Conservation (phyloP, 2,888 invertebrate genomes). For the Ophioninae sp. region DNA sequence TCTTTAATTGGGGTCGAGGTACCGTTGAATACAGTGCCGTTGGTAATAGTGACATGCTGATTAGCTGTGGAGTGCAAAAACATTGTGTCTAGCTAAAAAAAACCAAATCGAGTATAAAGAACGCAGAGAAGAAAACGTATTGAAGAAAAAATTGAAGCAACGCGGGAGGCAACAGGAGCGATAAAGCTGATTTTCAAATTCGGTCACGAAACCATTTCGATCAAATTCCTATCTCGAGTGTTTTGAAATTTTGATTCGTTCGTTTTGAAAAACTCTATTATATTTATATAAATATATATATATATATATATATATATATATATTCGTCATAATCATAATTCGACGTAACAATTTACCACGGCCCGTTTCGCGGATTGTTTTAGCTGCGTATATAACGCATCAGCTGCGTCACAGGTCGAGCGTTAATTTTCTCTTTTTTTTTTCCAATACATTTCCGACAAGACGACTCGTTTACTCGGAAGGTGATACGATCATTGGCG, state of each 20-base stretch:
- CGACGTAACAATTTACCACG: neutral
- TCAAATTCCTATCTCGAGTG: neutral
- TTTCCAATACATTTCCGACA: conserved; percentile 17
- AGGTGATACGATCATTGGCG: conserved; percentile 15
- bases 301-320: no score
- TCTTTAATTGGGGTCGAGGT: conserved; percentile 81
- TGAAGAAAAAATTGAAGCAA: conserved; percentile 20
- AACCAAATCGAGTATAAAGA: neutral
- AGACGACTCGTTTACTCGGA: neutral
- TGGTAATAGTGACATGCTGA: conserved; percentile 79
- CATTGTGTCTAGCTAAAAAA: conserved; percentile 42
- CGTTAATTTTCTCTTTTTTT: neutral
- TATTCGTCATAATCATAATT: neutral
- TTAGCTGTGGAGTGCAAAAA: conserved; percentile 78
- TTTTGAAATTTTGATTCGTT: neutral
- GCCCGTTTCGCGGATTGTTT: neutral
- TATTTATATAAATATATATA: no score
- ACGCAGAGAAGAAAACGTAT: neutral
- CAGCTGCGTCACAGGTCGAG: neutral
- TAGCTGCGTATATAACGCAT: neutral
- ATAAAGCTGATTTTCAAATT: neutral
- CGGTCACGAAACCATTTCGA: neutral
- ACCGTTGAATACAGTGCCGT: conserved; percentile 80
- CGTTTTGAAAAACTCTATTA: neutral
- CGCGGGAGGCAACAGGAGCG: neutral